Evolutionary conservation across 2,113 vertebrate species (phyloP), one percentile per base, ranked within the genome.

Genomic region (Notechis scutatus): DNA sequence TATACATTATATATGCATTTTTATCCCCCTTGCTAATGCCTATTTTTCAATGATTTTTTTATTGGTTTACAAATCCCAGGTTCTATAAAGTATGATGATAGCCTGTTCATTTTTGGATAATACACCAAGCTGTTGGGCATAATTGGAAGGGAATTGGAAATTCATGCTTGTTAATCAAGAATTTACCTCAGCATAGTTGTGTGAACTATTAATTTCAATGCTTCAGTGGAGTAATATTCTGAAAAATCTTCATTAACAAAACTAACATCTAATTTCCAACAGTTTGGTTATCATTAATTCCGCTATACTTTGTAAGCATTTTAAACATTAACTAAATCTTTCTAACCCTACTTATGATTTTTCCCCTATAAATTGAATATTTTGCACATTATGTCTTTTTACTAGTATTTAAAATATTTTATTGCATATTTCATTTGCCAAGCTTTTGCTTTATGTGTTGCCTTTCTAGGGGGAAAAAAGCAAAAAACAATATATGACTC

Each of bases 391-490:
- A 26, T 61, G 9, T 26, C 24, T 61, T 90, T 94, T 61, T 64
- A 64, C 64, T 90, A 86, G 57, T 45, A 20, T 92, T 90, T 94
- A 92, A 94, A 89, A 74, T 90, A 90, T 92, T 90, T 90, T 74
- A 94, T 90, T 92, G 50, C 88, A 54, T 50, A 52, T 90, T 94
- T 94, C 57, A 54, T 90, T 85, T 61, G 12, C 74, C 55, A 59
- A 21, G 23, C 21, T 87, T 94, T 92, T 92, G 88, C 87, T 94
- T 94, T 90, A 93, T 93, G 9, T 34, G 69, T 92, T 87, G 64
- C 12, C 39, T 26, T 92, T 59, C 81, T 90, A 23, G 57, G 6
- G 21, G 6, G 0, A 14, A n/a, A 74, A 90, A 55, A 24, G 45
- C 26, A 81, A 54, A 93, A 15, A n/a, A 74, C 50, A 57, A 87